A percentile compares a stretch with the other conserved stretches of the same genome.
phyloP scores from a whole-genome alignment of 2,797 vertebrate species.

The Rhinella marina region DNA sequence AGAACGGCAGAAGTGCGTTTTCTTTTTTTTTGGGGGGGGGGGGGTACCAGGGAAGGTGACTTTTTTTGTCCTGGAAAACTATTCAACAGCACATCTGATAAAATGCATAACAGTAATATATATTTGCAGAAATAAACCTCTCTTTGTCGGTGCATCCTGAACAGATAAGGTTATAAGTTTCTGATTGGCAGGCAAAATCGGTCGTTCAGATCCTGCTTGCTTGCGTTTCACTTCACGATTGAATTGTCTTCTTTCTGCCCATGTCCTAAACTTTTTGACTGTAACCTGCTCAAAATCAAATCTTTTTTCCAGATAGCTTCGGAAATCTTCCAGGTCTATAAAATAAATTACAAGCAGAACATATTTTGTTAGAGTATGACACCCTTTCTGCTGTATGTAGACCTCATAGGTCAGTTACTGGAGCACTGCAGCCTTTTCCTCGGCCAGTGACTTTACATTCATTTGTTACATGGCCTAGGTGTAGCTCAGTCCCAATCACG shows the following conservation, averaged over 20 bases:
- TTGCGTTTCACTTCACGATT: constrained; percentile 98
- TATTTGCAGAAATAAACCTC: constrained; percentile 76
- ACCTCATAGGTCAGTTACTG: too few relatives aligned
- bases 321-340: constrained; percentile 92
- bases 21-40: too few relatives aligned
- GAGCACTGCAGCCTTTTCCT: too few relatives aligned
- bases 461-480: too few relatives aligned
- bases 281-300: constrained; percentile 99
- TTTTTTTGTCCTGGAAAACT: too few relatives aligned
- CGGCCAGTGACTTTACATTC: too few relatives aligned
- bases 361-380: too few relatives aligned
- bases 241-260: constrained; percentile 96
- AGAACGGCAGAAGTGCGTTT: too few relatives aligned
- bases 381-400: too few relatives aligned
- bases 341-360: background rate
- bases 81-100: too few relatives aligned
- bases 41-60: too few relatives aligned
- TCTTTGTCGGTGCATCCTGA: constrained; percentile 96
- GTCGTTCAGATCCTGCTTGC: constrained; percentile 93
- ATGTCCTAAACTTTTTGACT: constrained; percentile 96
- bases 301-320: constrained; percentile 89
- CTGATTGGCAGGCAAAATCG: constrained; percentile 96
- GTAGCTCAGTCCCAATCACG: too few relatives aligned
- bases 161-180: constrained; percentile 98
- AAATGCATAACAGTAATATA: background rate